Base-by-base conservation (phyloP, 2,888 invertebrate species). In the Sepiola atlantica region DNA sequence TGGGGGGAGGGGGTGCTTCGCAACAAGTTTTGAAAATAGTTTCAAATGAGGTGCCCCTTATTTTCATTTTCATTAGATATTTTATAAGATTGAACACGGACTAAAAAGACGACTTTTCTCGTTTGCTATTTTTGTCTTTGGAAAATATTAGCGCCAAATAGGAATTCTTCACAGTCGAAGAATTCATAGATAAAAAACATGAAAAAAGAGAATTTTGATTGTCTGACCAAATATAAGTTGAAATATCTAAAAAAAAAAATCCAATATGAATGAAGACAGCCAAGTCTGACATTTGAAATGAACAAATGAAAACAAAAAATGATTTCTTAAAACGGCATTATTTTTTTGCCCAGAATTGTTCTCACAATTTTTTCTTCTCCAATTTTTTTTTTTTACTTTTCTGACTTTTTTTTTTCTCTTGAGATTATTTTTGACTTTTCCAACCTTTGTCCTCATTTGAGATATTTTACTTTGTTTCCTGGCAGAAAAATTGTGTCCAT, bases 171-270 rank as follows among this genome's bases (percentile, higher is more conserved):
- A 77, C 77, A 77, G 32, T 14, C 16, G 77, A 77, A 32, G 32
- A 77, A 77, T 77, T 77, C 77, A 77, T n/a, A 32, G 77, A 32
- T 12, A 28, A 6, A 21, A 32, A 16, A 77, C n/a, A n/a, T n/a
- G 12, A 21, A 77, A 77, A 32, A n/a, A n/a, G 16, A 32, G 14
- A 77, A 77, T 16, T 77, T 77, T 77, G 77, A 77, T 77, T 77
- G 77, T 77, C 77, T 77, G 77, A 77, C 77, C 77, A 77, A 77
- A 77, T 77, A 77, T 77, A 77, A 77, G 32, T n/a, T 77, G 32
- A 77, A 77, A 77, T 77, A 77, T 77, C 77, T n/a, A n/a, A 77
- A 77, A 77, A 77, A 77, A 77, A 77, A 77, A n/a, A 77, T 77
- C 77, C 32, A 32, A 45, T n/a, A 77, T n/a, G 77, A 77, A 45